phyloP scores from a whole-genome alignment of 2,888 invertebrate species.

The Chrysomela aeneicollis region DNA sequence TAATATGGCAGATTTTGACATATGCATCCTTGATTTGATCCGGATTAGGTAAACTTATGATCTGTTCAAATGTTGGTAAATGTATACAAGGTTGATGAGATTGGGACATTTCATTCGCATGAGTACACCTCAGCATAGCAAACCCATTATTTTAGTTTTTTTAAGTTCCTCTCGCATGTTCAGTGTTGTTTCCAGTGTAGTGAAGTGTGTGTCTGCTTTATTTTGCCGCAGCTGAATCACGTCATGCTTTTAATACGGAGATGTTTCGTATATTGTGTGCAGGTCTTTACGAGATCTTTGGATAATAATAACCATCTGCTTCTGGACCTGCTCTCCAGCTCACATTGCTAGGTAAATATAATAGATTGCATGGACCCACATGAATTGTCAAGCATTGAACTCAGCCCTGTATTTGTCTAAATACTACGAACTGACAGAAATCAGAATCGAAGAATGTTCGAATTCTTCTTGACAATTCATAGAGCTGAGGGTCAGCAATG shows the following conservation, averaged over 20 bases:
- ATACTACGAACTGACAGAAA: too few relatives aligned
- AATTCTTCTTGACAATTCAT: not conserved
- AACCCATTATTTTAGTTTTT: too few relatives aligned
- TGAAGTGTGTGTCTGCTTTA: conserved; percentile 21
- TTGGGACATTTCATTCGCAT: too few relatives aligned
- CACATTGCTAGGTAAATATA: conserved; percentile 59
- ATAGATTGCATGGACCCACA: not conserved
- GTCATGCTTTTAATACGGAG: conserved; percentile 42
- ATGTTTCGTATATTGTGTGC: conserved; percentile 51
- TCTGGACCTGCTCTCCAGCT: conserved; percentile 56
- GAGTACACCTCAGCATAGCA: too few relatives aligned
- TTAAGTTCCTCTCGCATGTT: conserved; percentile 9
- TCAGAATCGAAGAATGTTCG: too few relatives aligned
- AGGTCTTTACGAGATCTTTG: conserved; percentile 57
- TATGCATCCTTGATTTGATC: too few relatives aligned
- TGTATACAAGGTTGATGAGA: too few relatives aligned
- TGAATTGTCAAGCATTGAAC: conserved; percentile 1
- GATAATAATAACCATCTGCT: conserved; percentile 60
- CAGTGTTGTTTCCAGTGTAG: conserved; percentile 11
- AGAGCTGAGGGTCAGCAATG: not conserved
- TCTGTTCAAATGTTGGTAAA: too few relatives aligned
- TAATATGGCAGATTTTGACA: too few relatives aligned
- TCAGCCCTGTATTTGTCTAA: too few relatives aligned
- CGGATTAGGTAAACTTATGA: too few relatives aligned
- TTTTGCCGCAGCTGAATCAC: conserved; percentile 15